Base-by-base conservation (phyloP, 2,888 invertebrate species). In the Criorhina ranunculi region DNA sequence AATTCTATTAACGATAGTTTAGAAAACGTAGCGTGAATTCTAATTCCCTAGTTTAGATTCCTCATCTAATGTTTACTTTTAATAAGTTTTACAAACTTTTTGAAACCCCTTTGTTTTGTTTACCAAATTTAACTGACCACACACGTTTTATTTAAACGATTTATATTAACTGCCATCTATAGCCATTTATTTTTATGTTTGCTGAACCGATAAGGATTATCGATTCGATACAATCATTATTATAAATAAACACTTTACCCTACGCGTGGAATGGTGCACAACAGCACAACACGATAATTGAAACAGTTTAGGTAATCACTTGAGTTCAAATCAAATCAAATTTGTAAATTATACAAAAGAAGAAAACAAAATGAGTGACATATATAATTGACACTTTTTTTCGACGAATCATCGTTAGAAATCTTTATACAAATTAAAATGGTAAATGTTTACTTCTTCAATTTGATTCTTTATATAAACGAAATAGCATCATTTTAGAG, bases 171-270 rank as follows among this genome's bases (percentile, higher is more conserved):
- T 44, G 9, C 5, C 42, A 15, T 6, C n/a, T 24, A 24, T 3
- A 17, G 7, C 15, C 4, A 19, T 8, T 19, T 15, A 2, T 33
- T 24, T 44, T n/a, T 24, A 46, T 19, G n/a, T 60, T 19, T 60
- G 31, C 4, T 44, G 19, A 24, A 33, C 11, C 37, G 62, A 73
- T 73, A 64, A 64, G 7, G 53, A 51, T 60, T 49, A 37, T 29
- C 9, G 33, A 15, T 44, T 33, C 3, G 29, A 42, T 62, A 24
- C 19, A 31, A 44, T 64, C 73, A 73, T 40, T 64, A 44, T 29
- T 53, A 73, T 64, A 73, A 64, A 62, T 73, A 51, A 73, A 73
- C n/a, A 70, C n/a, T n/a, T 24, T 49, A 35, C 51, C 31, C 6
- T n/a, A 17, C 44, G 17, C 19, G n/a, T 8, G 46, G 33, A 35